phyloP scores from a whole-genome alignment of 2,888 invertebrate species.

The Koerneria pararmatus region DNA sequence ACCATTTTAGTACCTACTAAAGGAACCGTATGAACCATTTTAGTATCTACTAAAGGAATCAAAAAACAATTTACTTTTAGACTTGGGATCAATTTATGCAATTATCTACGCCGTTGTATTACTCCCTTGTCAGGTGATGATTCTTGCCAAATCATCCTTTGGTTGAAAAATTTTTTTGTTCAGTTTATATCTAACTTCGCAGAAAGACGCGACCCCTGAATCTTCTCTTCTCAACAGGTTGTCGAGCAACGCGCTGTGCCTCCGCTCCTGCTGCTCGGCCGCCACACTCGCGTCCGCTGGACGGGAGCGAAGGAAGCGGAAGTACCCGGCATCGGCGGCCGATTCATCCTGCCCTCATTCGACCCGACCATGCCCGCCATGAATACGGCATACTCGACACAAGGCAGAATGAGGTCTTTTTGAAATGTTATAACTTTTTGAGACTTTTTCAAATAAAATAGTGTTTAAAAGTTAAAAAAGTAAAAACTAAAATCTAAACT shows the following conservation, averaged over 20 bases:
- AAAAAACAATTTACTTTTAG: too few species aligned
- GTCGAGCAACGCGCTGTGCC: slow-evolving; percentile 50
- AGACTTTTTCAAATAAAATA: too few species aligned
- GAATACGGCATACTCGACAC: slow-evolving; percentile 48
- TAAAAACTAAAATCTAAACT: too few species aligned
- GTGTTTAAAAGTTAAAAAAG: too few species aligned
- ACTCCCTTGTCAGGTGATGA: neutral
- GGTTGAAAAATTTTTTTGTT: neutral
- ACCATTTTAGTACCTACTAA: too few species aligned
- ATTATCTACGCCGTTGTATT: too few species aligned
- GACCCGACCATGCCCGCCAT: slow-evolving; percentile 50
- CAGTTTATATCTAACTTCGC: neutral
- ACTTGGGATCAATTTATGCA: too few species aligned
- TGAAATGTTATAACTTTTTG: too few species aligned
- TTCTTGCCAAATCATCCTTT: neutral
- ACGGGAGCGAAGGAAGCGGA: slow-evolving; percentile 52
- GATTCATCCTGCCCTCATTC: slow-evolving; percentile 47
- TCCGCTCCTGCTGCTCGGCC: slow-evolving; percentile 44
- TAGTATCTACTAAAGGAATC: too few species aligned
- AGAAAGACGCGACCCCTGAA: too few species aligned
- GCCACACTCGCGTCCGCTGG: slow-evolving; percentile 49
- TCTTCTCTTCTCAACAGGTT: too few species aligned
- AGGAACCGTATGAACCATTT: too few species aligned
- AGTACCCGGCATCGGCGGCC: slow-evolving; percentile 29
- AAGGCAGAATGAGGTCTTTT: slow-evolving; percentile 46